Evolutionary conservation across 2,113 vertebrate genomes (phyloP).

Genomic region (Azemiops feae): DNA sequence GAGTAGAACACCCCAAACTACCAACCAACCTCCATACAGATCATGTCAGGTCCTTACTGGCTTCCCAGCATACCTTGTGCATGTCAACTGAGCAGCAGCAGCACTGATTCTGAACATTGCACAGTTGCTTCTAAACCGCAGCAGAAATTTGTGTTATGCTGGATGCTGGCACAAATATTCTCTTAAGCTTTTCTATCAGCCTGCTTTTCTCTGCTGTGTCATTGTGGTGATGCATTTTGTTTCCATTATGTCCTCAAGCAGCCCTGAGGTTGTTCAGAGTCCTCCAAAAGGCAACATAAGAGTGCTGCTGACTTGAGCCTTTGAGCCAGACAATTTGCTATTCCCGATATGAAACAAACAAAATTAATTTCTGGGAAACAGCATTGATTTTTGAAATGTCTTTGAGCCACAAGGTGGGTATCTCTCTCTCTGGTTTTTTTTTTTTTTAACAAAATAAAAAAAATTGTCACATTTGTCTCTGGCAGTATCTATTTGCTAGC

Average conservation of each 20-base stretch:
- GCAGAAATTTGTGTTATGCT: neutral
- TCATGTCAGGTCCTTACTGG: neutral
- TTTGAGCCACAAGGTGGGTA: neutral
- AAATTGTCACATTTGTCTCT: slow-evolving; percentile 27
- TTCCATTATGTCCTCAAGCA: slow-evolving; percentile 48
- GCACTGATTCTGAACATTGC: neutral
- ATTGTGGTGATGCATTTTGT: slow-evolving; percentile 14
- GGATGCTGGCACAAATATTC: neutral
- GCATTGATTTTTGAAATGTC: slow-evolving; percentile 45
- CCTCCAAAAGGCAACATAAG: slow-evolving; percentile 49
- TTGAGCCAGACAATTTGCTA: slow-evolving; percentile 44
- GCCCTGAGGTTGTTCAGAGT: slow-evolving; percentile 35
- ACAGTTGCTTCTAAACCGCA: neutral
- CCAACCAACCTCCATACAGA: neutral
- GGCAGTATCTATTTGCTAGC: slow-evolving; percentile 36
- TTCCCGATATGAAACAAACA: slow-evolving; percentile 43
- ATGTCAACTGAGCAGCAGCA: neutral
- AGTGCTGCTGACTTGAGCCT: slow-evolving; percentile 38
- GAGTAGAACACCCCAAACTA: neutral
- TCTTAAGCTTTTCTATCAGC: neutral
- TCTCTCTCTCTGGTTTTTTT: neutral
- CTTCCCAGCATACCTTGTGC: neutral
- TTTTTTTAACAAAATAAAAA: neutral
- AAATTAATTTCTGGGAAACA: slow-evolving; percentile 51
- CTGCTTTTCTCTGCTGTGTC: neutral